Evolutionary conservation across 2,113 vertebrate genomes (phyloP).

Genomic region (Lynx canadensis): DNA sequence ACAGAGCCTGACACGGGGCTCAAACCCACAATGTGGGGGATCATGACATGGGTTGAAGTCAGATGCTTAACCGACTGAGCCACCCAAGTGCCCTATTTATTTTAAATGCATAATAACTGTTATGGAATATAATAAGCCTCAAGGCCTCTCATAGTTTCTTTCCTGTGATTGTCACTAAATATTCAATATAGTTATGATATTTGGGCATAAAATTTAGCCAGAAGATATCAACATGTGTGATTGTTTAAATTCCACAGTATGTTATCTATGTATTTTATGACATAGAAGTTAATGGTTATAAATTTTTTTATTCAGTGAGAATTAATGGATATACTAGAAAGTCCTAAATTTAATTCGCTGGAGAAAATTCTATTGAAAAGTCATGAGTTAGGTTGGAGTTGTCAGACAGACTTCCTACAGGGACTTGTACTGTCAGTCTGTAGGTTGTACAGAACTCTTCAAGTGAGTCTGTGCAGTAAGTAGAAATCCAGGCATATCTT

Average conservation of each 20-base stretch:
- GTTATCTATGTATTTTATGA: background rate
- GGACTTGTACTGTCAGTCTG: background rate
- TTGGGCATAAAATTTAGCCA: background rate
- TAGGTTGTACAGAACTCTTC: background rate
- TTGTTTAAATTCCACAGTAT: background rate
- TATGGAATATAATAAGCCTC: background rate
- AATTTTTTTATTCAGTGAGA: background rate
- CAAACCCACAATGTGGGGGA: too few species aligned
- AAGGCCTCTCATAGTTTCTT: background rate
- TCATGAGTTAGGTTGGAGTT: background rate
- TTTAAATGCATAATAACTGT: background rate
- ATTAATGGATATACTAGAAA: background rate
- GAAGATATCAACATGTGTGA: background rate
- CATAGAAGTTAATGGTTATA: background rate
- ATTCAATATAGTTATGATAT: background rate
- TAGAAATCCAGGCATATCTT: background rate
- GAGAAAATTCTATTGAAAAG: conserved; percentile 16
- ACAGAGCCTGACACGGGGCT: too few species aligned
- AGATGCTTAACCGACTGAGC: too few species aligned
- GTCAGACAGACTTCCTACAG: background rate
- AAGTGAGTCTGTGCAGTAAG: background rate
- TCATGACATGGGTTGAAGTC: too few species aligned
- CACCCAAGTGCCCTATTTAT: background rate
- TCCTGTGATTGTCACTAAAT: background rate
- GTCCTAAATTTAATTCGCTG: background rate